Conservation (phyloP, 2,797 vertebrate species). For the Somateria mollissima region DNA sequence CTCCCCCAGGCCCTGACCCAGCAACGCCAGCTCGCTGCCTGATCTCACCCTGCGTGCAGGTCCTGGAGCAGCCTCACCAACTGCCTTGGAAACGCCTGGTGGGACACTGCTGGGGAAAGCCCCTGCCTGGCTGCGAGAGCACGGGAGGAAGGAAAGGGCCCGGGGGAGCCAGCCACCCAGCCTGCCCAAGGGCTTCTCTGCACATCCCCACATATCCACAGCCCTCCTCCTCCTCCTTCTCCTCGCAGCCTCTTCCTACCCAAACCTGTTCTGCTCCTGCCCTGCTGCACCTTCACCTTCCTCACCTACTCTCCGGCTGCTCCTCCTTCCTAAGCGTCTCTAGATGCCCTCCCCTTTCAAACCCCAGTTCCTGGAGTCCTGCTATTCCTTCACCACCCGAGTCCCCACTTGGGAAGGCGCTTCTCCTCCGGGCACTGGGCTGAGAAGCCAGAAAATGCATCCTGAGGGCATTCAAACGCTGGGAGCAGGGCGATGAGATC, state of each 20-base stretch:
- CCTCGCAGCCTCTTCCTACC: neutral
- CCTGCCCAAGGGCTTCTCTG: neutral
- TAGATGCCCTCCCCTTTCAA: neutral
- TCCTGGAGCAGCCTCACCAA: neutral
- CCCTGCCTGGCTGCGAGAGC: rapidly evolving
- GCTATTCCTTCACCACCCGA: neutral
- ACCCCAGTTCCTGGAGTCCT: neutral
- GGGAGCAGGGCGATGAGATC: neutral
- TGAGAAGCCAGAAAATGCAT: neutral
- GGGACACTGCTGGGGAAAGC: neutral
- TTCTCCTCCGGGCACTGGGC: rapidly evolving
- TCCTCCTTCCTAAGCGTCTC: neutral
- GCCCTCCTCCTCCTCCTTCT: neutral
- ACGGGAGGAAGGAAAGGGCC: neutral
- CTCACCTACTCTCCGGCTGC: neutral
- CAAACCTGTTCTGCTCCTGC: neutral
- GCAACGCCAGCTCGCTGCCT: neutral
- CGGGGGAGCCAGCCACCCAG: rapidly evolving
- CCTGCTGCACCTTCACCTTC: neutral
- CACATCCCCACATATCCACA: rapidly evolving
- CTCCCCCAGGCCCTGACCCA: neutral
- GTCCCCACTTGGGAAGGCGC: neutral
- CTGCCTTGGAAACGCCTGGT: neutral
- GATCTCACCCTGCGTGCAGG: neutral
- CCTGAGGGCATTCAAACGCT: neutral